A percentile compares a stretch with the other conserved stretches of the same genome.
These are phyloP conservation scores for Pempheris klunzingeri DNA, from an alignment of 2,797 vertebrate species.

Conservation along the genomic window DNA sequence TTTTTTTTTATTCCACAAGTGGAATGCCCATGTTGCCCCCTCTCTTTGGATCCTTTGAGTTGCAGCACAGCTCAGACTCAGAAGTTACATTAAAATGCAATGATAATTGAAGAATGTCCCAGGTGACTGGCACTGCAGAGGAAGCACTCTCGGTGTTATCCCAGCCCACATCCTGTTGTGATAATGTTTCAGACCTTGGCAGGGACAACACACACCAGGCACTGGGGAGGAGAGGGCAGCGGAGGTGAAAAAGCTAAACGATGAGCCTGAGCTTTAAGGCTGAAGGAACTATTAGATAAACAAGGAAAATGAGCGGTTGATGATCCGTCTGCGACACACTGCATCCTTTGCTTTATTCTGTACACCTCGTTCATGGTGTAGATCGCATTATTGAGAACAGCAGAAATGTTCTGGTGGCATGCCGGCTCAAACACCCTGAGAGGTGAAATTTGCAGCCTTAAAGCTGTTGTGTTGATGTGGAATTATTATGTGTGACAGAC, in stretches of 20 bases:
- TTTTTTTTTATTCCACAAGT: slow-evolving; percentile 43
- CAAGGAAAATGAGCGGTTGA: not conserved
- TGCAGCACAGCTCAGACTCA: slow-evolving; percentile 56
- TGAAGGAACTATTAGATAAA: slow-evolving; percentile 20
- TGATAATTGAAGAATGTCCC: slow-evolving; percentile 79
- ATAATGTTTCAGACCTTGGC: slow-evolving; percentile 81
- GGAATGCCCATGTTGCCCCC: slow-evolving; percentile 32
- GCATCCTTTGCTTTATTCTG: not conserved
- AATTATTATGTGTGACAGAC: slow-evolving; percentile 1
- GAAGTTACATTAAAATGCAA: slow-evolving; percentile 78
- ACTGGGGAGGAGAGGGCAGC: slow-evolving; percentile 46
- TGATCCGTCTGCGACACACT: not conserved
- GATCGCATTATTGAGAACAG: not conserved
- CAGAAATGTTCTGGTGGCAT: not conserved
- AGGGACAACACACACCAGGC: slow-evolving; percentile 72
- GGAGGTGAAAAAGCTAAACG: slow-evolving; percentile 52
- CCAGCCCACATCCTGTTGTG: slow-evolving; percentile 81
- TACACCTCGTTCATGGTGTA: not conserved
- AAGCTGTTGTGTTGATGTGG: slow-evolving; percentile 4
- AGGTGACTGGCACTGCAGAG: slow-evolving; percentile 76
- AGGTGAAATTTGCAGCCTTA: slow-evolving; percentile 3
- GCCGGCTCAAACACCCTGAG: not conserved
- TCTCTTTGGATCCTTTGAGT: slow-evolving; percentile 51
- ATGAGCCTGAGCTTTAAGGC: slow-evolving; percentile 14
- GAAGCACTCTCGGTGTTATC: slow-evolving; percentile 81